phyloP scores from a whole-genome alignment of 1,140 invertebrate genomes.

The Formica selysi region DNA sequence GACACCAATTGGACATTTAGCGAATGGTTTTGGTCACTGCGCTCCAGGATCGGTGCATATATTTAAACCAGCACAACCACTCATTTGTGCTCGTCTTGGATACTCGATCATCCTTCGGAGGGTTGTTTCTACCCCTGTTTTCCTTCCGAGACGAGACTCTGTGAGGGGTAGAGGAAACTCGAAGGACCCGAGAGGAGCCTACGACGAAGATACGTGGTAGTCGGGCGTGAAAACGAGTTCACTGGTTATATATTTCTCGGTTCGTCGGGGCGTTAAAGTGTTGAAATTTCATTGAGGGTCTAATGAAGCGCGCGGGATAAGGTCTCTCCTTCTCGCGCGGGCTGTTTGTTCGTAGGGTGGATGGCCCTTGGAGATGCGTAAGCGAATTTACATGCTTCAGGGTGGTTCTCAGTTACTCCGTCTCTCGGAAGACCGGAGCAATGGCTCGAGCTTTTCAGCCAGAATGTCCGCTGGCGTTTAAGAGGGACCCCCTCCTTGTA shows the following conservation, averaged over 20 bases:
- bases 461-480: constrained; percentile 68
- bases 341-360: constrained; percentile 77
- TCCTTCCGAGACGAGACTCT: constrained; percentile 69
- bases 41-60: constrained; percentile 70
- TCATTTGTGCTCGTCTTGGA: constrained; percentile 52
- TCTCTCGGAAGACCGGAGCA: constrained; percentile 74
- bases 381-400: constrained; percentile 78
- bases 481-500: constrained; percentile 61
- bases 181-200: constrained; percentile 66
- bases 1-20: constrained; percentile 20
- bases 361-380: constrained; percentile 78
- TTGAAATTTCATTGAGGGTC: constrained; percentile 80
- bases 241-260: constrained; percentile 82
- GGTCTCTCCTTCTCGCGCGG: constrained; percentile 70
- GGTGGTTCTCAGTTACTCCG: constrained; percentile 72
- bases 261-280: constrained; percentile 79
- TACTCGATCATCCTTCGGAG: constrained; percentile 64
- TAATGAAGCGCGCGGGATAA: constrained; percentile 80
- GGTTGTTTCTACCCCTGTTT: constrained; percentile 71
- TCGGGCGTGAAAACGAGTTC: constrained; percentile 82
- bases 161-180: constrained; percentile 62
- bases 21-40: constrained; percentile 64
- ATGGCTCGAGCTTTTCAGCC: constrained; percentile 72
- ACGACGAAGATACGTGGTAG: constrained; percentile 73
- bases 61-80: constrained; percentile 25